phyloP scores from a whole-genome alignment of 2,888 invertebrate genomes.

The Cataglyphis cursor region DNA sequence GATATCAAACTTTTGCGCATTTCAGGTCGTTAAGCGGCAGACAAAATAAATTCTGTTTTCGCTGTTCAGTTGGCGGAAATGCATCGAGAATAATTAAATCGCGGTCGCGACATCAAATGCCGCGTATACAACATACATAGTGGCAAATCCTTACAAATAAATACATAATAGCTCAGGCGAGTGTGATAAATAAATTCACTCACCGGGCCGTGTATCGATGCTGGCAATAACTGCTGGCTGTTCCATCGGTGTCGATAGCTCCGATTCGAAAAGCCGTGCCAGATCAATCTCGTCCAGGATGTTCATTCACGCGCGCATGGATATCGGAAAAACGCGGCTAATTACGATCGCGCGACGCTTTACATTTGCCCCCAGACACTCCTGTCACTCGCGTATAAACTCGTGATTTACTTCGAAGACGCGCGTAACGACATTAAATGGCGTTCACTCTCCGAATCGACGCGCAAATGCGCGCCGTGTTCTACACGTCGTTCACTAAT shows the following conservation, averaged over 20 bases:
- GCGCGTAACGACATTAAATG: not conserved
- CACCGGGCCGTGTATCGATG: constrained; percentile 31
- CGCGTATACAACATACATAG: not conserved
- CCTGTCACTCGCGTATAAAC: constrained; percentile 2
- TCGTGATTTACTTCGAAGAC: not conserved
- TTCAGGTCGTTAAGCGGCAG: constrained; percentile 19
- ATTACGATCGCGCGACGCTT: constrained; percentile 7
- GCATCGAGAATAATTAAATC: constrained; percentile 45
- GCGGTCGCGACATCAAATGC: constrained; percentile 30
- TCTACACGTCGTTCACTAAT: not conserved
- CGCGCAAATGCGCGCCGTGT: constrained; percentile 17
- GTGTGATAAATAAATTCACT: constrained; percentile 43
- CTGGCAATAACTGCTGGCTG: constrained; percentile 3
- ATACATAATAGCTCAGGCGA: constrained; percentile 39
- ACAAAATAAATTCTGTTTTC: constrained; percentile 28
- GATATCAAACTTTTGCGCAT: constrained; percentile 11
- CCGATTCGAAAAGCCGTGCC: not conserved
- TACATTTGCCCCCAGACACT: not conserved
- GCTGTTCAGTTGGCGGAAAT: constrained; percentile 7
- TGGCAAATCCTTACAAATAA: constrained; percentile 50
- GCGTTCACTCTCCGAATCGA: not conserved
- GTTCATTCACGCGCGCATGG: not conserved
- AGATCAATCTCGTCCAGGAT: constrained; percentile 15
- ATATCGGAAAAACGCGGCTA: constrained; percentile 30
- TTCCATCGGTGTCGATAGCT: constrained; percentile 13